These are phyloP conservation scores for Drosophila tristis DNA, from an alignment of 1,140 invertebrate species.

Conservation along the genomic window DNA sequence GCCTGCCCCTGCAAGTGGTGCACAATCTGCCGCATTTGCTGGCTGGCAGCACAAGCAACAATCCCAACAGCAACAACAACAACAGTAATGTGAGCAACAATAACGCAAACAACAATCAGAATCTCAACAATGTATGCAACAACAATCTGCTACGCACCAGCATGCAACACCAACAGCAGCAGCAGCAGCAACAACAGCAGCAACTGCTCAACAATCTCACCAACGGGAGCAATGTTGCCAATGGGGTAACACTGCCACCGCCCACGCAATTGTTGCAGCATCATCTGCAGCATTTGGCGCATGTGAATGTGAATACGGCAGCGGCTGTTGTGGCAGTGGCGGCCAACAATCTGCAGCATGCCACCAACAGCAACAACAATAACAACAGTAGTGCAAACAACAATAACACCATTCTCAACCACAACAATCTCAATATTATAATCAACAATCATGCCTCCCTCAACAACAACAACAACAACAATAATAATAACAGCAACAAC, in stretches of 20 bases:
- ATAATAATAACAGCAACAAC: constrained; percentile 47
- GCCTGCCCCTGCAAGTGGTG: constrained; percentile 78
- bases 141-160: constrained; percentile 52
- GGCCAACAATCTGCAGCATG: constrained; percentile 71
- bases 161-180: constrained; percentile 58
- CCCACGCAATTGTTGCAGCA: constrained; percentile 81
- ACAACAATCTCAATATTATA: constrained; percentile 74
- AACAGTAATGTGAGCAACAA: constrained; percentile 25
- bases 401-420: constrained; percentile 69
- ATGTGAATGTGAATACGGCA: constrained; percentile 79
- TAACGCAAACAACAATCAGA: constrained; percentile 47
- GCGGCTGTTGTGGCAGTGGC: constrained; percentile 71
- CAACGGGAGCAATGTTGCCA: constrained; percentile 54
- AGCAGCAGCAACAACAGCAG: constrained; percentile 38
- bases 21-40: constrained; percentile 81
- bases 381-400: constrained; percentile 54
- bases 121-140: constrained; percentile 62
- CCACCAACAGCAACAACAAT: constrained; percentile 34
- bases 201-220: constrained; percentile 53
- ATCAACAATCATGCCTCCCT: constrained; percentile 67
- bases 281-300: constrained; percentile 82
- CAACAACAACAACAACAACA: constrained; percentile 57
- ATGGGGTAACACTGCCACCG: constrained; percentile 63
- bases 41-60: constrained; percentile 40
- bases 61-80: constrained; percentile 37